Percentiles rank a stretch among this genome's conserved stretches.
phyloP scores from a whole-genome alignment of 2,888 invertebrate species.

The Melinaea menophilus region DNA sequence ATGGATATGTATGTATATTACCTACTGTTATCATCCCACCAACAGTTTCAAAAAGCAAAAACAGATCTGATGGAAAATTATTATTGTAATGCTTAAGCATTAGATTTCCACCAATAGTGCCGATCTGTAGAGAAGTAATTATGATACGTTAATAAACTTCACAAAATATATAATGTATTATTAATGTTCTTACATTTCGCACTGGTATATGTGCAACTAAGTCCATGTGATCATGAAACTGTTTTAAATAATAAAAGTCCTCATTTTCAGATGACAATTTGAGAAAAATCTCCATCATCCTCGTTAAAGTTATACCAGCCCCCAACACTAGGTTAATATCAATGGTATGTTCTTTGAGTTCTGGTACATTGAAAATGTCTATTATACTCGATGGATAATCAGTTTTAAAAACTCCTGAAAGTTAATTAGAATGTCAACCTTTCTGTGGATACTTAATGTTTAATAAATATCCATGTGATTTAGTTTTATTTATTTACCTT shows the following conservation, averaged over 20 bases:
- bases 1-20: too few relatives aligned
- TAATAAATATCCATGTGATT: background rate
- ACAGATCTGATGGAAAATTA: constrained; percentile 87
- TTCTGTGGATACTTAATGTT: constrained; percentile 49
- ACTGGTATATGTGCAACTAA: constrained; percentile 85
- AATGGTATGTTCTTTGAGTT: constrained; percentile 50
- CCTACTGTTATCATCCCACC: constrained; percentile 63
- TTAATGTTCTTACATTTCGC: constrained; percentile 78
- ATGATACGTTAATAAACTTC: constrained; percentile 1
- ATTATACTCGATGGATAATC: constrained; percentile 57
- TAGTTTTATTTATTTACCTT: constrained; percentile 71
- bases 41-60: constrained; percentile 79
- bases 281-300: constrained; percentile 68
- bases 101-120: constrained; percentile 85
- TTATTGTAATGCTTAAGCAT: constrained; percentile 80
- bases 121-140: constrained; percentile 66
- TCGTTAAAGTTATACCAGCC: constrained; percentile 59
- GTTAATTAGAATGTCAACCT: constrained; percentile 73
- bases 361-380: constrained; percentile 59
- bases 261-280: constrained; percentile 52
- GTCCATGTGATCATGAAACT: constrained; percentile 81
- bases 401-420: constrained; percentile 61
- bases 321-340: constrained; percentile 63
- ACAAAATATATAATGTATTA: too few relatives aligned
- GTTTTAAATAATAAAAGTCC: constrained; percentile 79